Conservation (phyloP, 1,140 invertebrate species). For the Meloidogyne floridensis region DNA sequence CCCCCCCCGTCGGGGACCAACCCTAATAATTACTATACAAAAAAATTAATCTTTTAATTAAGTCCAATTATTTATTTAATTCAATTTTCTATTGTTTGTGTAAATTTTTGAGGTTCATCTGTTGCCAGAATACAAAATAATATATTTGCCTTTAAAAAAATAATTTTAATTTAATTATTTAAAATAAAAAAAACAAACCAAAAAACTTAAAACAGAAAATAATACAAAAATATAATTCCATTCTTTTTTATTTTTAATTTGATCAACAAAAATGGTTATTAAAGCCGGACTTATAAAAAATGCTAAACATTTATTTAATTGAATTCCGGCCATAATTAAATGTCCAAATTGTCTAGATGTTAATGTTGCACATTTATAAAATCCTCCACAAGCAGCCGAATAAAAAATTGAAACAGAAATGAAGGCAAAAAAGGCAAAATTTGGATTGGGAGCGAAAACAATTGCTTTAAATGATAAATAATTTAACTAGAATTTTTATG, state of each 20-base stretch:
- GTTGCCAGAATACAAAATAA: conserved; percentile 44
- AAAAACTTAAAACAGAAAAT: conserved; percentile 35
- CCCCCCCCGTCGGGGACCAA: no score
- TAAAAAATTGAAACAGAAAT: conserved; percentile 35
- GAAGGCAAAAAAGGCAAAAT: conserved; percentile 31
- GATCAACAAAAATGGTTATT: conserved; percentile 46
- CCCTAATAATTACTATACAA: no score
- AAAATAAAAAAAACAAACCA: conserved; percentile 27
- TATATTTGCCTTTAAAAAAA: conserved; percentile 33
- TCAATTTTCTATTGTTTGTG: conserved; percentile 13
- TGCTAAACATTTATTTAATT: conserved; percentile 54
- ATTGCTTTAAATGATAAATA: not conserved
- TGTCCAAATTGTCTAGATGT: conserved; percentile 48
- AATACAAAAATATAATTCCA: conserved; percentile 50
- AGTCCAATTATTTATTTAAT: not conserved
- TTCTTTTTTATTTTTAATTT: conserved; percentile 42
- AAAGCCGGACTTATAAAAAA: conserved; percentile 48
- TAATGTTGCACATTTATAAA: conserved; percentile 51
- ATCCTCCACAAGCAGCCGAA: conserved; percentile 44
- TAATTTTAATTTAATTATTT: not conserved
- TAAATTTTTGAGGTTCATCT: conserved; percentile 40
- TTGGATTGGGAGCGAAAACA: conserved; percentile 29
- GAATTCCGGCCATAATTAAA: conserved; percentile 45
- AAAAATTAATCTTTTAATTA: not conserved
- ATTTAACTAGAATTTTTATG: no score